Evolutionary conservation across 2,797 vertebrate genomes (phyloP), one percentile per base, ranked within the genome.

Genomic region (Todus mexicanus): DNA sequence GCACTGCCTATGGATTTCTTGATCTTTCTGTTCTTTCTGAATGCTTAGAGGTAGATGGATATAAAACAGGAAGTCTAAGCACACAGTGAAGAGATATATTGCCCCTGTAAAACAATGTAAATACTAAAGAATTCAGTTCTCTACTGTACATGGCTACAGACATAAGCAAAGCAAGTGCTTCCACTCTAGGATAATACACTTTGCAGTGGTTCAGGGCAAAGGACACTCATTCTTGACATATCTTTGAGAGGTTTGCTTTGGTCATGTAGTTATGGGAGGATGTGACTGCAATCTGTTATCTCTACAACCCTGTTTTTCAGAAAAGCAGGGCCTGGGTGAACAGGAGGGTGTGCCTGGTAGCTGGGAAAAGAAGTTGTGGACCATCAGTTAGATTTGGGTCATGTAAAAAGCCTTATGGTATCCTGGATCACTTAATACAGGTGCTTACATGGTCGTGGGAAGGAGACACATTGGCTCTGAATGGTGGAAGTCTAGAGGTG

Each of bases 61-160:
- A 25, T 12, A 76, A 65, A 92, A 27, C 38, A 54, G 3, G 2
- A 72, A 53, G 12, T 6, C 1, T 35, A 70, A 93, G 23, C 7
- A 40, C 16, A 50, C 6, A 42, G 33, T n/a, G 69, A 45, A 60
- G 22, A 47, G 16, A 6, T 1, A 5, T 5, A 1, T 61, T 80
- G 38, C 38, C 26, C 17, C 15, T 45, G 43, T 45, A 66, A 72
- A 86, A 48, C 17, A 73, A 5, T 16, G 26, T 7, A 64, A 20
- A 5, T 45, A 16, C n/a, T 56, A 35, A 65, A 77, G 21, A 38
- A 64, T 42, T 10, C 5, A 26, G 0, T 27, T 45, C 4, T 76
- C 23, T 48, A 3, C 43, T 1, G 1, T 0, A 0, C n/a, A 20
- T 13, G 16, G 11, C 42, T 80, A 5, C 15, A 19, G 3, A 26